phyloP scores from a whole-genome alignment of 2,888 invertebrate genomes.

The Pseudococcus jackbeardsleyi region DNA sequence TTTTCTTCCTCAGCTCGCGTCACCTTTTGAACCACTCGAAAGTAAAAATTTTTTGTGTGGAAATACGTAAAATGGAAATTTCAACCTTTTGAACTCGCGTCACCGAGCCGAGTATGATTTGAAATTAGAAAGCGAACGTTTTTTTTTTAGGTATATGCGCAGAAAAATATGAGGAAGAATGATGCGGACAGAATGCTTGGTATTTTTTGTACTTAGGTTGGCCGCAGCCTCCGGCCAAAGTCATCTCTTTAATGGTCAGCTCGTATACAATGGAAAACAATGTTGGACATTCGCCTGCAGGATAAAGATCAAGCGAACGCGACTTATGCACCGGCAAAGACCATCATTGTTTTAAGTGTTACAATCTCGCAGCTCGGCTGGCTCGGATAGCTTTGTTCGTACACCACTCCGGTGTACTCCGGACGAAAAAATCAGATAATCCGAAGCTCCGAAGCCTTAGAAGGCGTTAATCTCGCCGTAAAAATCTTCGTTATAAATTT shows the following conservation, averaged over 20 bases:
- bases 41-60: constrained; percentile 49
- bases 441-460: background rate
- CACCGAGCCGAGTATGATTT: background rate
- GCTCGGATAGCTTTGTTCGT: no score
- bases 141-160: background rate
- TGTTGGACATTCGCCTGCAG: constrained; percentile 11
- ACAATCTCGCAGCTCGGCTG: background rate
- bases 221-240: background rate
- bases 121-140: constrained; percentile 52
- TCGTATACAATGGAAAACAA: constrained; percentile 20
- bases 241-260: constrained; percentile 34
- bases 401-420: background rate
- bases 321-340: constrained; percentile 14
- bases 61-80: constrained; percentile 46
- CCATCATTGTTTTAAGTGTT: constrained; percentile 29
- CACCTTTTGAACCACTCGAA: constrained; percentile 50
- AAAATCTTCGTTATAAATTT: constrained; percentile 8
- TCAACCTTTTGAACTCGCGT: constrained; percentile 47
- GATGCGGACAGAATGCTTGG: background rate
- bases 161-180: background rate
- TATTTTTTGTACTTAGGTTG: background rate
- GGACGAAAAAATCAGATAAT: background rate
- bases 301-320: constrained; percentile 37
- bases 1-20: background rate
- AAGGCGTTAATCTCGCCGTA: background rate